Evolutionary conservation across 2,113 vertebrate genomes (phyloP).

Genomic region (Corydoras maculifer): DNA sequence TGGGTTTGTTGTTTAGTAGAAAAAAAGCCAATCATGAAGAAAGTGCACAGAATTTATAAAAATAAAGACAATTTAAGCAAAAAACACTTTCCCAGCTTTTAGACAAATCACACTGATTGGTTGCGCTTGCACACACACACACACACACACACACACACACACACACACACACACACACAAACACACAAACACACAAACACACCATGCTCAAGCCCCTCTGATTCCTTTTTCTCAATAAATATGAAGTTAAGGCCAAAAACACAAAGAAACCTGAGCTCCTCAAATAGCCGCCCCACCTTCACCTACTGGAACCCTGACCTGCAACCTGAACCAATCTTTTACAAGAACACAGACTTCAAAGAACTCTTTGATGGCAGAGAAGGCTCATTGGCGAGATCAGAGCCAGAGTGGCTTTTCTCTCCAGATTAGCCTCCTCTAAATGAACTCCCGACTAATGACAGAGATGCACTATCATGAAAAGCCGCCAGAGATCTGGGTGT

Average conservation of each 20-base stretch:
- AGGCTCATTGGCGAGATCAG: constrained; percentile 58
- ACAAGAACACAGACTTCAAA: constrained; percentile 61
- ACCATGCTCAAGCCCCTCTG: background rate
- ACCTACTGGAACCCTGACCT: constrained; percentile 57
- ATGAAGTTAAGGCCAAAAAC: constrained; percentile 50
- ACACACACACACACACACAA: no score
- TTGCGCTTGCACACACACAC: no score
- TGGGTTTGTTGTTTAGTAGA: no score
- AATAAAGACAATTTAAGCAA: no score
- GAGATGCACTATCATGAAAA: constrained; percentile 51
- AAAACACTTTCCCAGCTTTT: no score
- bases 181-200: no score
- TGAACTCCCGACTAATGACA: constrained; percentile 55
- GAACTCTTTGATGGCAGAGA: constrained; percentile 57
- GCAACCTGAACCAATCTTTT: constrained; percentile 57
- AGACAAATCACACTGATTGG: no score
- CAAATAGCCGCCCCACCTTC: constrained; percentile 50
- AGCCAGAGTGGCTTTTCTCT: constrained; percentile 57
- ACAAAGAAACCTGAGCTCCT: constrained; percentile 49
- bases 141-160: no score
- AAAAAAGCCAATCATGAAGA: no score
- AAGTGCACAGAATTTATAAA: no score
- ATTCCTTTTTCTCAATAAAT: constrained; percentile 55
- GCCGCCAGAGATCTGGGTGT: constrained; percentile 44
- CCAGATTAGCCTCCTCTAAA: constrained; percentile 50